Percentiles rank a stretch among this genome's conserved stretches.
These are phyloP conservation scores for Euura lappo DNA, from an alignment of 1,140 invertebrate genomes.

Conservation along the genomic window DNA sequence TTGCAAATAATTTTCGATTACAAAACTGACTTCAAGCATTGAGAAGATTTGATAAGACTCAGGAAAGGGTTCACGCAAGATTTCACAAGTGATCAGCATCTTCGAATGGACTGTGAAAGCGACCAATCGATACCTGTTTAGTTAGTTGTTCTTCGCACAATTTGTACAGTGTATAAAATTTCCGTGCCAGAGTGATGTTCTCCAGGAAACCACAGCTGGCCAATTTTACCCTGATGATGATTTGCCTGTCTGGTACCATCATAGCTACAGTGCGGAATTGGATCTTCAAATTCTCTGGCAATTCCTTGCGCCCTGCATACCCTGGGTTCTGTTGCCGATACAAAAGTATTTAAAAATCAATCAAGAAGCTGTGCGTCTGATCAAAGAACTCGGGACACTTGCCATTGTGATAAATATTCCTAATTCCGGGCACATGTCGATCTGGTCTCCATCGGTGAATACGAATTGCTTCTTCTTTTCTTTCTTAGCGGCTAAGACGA, in stretches of 20 bases:
- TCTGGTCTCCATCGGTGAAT: slow-evolving; percentile 93
- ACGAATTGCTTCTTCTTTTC: slow-evolving; percentile 92
- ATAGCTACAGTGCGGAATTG: slow-evolving; percentile 97
- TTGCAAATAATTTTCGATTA: no score
- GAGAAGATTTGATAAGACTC: no score
- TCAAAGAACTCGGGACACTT: slow-evolving; percentile 27
- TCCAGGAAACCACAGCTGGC: slow-evolving; percentile 96
- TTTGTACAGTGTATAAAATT: slow-evolving; percentile 97
- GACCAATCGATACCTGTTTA: slow-evolving; percentile 77
- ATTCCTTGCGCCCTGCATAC: slow-evolving; percentile 93
- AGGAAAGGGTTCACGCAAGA: no score
- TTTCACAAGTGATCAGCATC: not conserved
- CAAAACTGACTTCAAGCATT: no score
- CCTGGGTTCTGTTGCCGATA: slow-evolving; percentile 83
- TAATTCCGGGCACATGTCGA: slow-evolving; percentile 94
- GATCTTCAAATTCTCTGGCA: slow-evolving; percentile 97
- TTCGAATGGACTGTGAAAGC: slow-evolving; percentile 5
- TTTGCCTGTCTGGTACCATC: slow-evolving; percentile 98
- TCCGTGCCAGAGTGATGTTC: slow-evolving; percentile 92
- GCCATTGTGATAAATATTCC: slow-evolving; percentile 99
- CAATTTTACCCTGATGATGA: slow-evolving; percentile 95
- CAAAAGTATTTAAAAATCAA: slow-evolving; percentile 2
- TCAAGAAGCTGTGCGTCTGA: no score
- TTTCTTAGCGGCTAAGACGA: slow-evolving; percentile 88
- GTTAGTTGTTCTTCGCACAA: slow-evolving; percentile 96